Percentiles rank a stretch among this genome's conserved stretches.
phyloP scores from a whole-genome alignment of 2,113 vertebrate genomes.

The Porphyrio hochstetteri region DNA sequence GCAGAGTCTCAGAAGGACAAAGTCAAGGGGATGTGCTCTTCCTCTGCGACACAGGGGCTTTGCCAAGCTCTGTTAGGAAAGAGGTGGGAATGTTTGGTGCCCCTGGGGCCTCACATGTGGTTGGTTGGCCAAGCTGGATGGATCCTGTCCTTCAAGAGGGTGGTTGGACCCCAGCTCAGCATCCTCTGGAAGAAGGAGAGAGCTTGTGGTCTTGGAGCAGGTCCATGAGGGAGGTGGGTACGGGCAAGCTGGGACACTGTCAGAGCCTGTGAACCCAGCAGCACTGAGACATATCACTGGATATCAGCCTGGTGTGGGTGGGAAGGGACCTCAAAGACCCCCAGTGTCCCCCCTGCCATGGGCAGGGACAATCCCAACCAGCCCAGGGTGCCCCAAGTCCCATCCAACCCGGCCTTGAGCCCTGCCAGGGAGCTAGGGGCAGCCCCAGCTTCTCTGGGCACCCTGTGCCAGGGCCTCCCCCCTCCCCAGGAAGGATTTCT shows the following conservation, averaged over 20 bases:
- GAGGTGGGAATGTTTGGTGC: not conserved
- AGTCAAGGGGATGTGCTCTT: not conserved
- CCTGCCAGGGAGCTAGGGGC: too few relatives aligned
- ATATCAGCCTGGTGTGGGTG: too few relatives aligned
- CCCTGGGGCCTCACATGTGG: accelerated
- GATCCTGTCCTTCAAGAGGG: not conserved
- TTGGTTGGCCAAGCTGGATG: accelerated
- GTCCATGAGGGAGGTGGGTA: not conserved
- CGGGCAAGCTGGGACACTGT: accelerated
- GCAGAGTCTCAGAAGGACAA: not conserved
- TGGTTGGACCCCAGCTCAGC: not conserved
- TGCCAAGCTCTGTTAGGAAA: not conserved
- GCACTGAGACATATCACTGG: not conserved
- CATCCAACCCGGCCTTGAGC: too few relatives aligned
- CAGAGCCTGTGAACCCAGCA: not conserved
- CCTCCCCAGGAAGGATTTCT: too few relatives aligned
- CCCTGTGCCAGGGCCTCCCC: too few relatives aligned
- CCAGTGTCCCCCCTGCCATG: too few relatives aligned
- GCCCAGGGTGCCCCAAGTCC: too few relatives aligned
- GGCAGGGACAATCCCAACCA: too few relatives aligned
- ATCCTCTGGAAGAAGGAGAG: not conserved
- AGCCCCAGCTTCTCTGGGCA: too few relatives aligned
- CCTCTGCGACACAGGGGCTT: not conserved
- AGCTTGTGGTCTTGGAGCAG: not conserved
- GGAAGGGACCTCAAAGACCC: too few relatives aligned